Conservation (phyloP, 1,140 invertebrate species). For the Choristoneura fumiferana region DNA sequence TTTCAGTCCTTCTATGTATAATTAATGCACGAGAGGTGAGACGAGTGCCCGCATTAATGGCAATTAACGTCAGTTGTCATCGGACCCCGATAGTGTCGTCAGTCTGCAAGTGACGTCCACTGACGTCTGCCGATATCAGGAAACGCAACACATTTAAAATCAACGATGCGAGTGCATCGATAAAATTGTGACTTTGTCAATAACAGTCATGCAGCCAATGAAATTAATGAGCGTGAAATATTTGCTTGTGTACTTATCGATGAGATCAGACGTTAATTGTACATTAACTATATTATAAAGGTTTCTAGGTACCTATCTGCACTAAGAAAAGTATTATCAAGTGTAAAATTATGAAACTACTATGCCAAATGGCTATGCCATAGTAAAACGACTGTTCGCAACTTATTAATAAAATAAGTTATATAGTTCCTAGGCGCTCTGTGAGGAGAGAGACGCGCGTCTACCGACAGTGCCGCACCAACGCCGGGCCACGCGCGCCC, state of each 20-base stretch:
- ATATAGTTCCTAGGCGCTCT: too few species aligned
- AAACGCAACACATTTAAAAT: constrained; percentile 54
- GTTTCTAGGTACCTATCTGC: too few species aligned
- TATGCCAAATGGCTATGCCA: too few species aligned
- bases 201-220: constrained; percentile 44
- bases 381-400: too few species aligned
- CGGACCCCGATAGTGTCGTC: background rate
- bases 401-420: too few species aligned
- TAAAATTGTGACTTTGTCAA: constrained; percentile 52
- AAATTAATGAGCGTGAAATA: constrained; percentile 56
- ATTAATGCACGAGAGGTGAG: constrained; percentile 4
- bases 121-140: constrained; percentile 49
- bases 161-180: constrained; percentile 40
- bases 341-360: too few species aligned
- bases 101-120: constrained; percentile 10
- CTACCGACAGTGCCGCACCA: too few species aligned
- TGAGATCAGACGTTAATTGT: too few species aligned
- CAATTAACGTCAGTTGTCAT: constrained; percentile 25
- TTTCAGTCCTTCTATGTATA: background rate
- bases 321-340: too few species aligned
- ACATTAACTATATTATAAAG: too few species aligned
- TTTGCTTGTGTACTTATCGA: constrained; percentile 43
- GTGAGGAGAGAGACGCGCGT: too few species aligned
- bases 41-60: constrained; percentile 21
- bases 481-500: too few species aligned